Evolutionary conservation across 1,140 invertebrate genomes (phyloP).

Genomic region (Meloidogyne floridensis): DNA sequence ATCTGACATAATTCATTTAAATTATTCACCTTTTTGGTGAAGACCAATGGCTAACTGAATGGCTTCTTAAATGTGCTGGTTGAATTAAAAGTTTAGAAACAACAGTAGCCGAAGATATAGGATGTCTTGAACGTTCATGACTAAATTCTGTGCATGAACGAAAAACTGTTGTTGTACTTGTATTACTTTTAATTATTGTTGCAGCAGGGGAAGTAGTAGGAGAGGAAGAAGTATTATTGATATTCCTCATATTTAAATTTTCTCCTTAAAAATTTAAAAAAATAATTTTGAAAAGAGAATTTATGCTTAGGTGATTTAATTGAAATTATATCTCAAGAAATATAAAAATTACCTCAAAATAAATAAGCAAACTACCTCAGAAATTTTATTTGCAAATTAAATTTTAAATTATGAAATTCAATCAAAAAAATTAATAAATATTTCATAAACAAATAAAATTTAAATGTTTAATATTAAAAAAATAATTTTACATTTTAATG

Average conservation of each 20-base stretch:
- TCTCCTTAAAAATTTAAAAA: not conserved
- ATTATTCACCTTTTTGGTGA: not conserved
- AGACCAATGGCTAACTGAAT: not conserved
- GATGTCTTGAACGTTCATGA: slow-evolving; percentile 6
- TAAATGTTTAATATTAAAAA: not conserved
- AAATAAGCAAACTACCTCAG: no score
- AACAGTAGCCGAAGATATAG: not conserved
- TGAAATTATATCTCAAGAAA: no score
- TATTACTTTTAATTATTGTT: not conserved
- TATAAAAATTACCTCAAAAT: no score
- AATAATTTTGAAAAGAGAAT: not conserved
- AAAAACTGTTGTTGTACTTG: slow-evolving; percentile 1
- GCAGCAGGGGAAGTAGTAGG: not conserved
- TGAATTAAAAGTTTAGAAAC: slow-evolving; percentile 1
- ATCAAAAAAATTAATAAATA: no score
- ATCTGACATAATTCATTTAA: not conserved
- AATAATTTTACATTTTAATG: not conserved
- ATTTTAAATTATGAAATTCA: no score
- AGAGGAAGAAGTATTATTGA: not conserved
- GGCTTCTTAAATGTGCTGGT: not conserved
- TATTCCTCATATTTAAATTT: not conserved
- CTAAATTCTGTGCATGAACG: slow-evolving; percentile 6
- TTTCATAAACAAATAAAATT: no score
- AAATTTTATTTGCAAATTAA: no score
- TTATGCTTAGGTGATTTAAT: no score